Evolutionary conservation across 2,797 vertebrate genomes (phyloP).

Genomic region (Nasua narica): DNA sequence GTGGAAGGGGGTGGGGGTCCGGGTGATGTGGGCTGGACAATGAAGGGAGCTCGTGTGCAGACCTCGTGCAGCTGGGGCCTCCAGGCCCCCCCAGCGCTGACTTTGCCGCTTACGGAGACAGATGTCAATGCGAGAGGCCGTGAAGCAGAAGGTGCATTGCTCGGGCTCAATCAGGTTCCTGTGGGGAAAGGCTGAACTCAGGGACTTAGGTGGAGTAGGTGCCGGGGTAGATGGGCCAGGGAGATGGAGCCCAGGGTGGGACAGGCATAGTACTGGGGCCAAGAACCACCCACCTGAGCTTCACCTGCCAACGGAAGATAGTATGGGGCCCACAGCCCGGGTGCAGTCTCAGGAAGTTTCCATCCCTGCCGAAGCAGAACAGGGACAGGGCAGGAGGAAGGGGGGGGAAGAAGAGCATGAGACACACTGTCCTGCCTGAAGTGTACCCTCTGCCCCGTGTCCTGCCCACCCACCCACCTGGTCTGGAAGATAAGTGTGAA

Average conservation of each 20-base stretch:
- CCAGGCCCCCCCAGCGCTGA: constrained; percentile 97
- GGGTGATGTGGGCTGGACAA: background rate
- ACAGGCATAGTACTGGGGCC: background rate
- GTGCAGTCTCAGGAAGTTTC: constrained; percentile 93
- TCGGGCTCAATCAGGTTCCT: constrained; percentile 98
- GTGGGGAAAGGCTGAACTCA: constrained; percentile 48
- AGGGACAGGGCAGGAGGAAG: background rate
- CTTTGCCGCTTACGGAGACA: constrained; percentile 96
- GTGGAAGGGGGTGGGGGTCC: background rate
- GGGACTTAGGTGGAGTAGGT: background rate
- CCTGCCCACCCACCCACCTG: constrained; percentile 84
- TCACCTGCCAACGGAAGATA: constrained; percentile 98
- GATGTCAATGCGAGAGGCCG: constrained; percentile 92
- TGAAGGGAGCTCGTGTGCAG: constrained; percentile 89
- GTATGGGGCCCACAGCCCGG: constrained; percentile 92
- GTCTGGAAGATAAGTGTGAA: constrained; percentile 98
- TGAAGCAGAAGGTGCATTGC: constrained; percentile 93
- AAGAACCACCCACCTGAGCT: constrained; percentile 91
- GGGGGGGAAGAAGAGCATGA: background rate
- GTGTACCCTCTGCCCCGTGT: background rate
- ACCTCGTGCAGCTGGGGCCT: constrained; percentile 98
- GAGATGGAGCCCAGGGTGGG: background rate
- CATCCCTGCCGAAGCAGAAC: constrained; percentile 85
- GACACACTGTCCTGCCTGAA: background rate
- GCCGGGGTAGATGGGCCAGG: background rate